A percentile compares a stretch with the other conserved stretches of the same genome.
These are phyloP conservation scores for Noctua janthina DNA, from an alignment of 2,888 invertebrate species.

Conservation along the genomic window DNA sequence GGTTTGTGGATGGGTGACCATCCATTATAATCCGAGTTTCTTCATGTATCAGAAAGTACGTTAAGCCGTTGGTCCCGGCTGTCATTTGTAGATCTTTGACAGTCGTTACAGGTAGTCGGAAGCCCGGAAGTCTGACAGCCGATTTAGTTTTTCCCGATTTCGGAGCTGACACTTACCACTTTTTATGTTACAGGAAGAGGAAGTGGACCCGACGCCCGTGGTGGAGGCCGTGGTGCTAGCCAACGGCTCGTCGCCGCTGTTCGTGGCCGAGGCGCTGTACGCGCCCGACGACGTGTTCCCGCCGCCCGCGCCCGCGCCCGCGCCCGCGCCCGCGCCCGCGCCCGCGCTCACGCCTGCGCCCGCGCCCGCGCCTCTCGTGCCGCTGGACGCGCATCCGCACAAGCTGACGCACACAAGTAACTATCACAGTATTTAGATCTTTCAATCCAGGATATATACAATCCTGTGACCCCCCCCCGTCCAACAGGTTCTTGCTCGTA, in stretches of 20 bases:
- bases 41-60: not conserved
- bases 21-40: not conserved
- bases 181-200: slow-evolving; percentile 60
- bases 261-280: slow-evolving; percentile 55
- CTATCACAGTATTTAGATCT: slow-evolving; percentile 23
- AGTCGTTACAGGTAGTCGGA: not conserved
- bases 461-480: no score
- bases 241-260: slow-evolving; percentile 16
- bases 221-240: slow-evolving; percentile 55
- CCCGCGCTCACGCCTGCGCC: not conserved
- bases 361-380: not conserved
- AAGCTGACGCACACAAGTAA: slow-evolving; percentile 67
- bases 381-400: slow-evolving; percentile 33
- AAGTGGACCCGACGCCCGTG: slow-evolving; percentile 60
- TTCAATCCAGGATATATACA: no score
- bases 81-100: not conserved
- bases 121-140: not conserved
- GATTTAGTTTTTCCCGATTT: not conserved
- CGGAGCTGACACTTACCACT: not conserved
- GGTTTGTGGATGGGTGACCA: not conserved
- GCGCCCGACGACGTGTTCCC: slow-evolving; percentile 58
- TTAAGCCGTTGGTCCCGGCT: not conserved
- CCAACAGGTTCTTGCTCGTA: no score
- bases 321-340: slow-evolving; percentile 38
- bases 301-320: slow-evolving; percentile 1